Base-by-base conservation (phyloP, 2,888 invertebrate species). In the Scotopteryx bipunctaria region DNA sequence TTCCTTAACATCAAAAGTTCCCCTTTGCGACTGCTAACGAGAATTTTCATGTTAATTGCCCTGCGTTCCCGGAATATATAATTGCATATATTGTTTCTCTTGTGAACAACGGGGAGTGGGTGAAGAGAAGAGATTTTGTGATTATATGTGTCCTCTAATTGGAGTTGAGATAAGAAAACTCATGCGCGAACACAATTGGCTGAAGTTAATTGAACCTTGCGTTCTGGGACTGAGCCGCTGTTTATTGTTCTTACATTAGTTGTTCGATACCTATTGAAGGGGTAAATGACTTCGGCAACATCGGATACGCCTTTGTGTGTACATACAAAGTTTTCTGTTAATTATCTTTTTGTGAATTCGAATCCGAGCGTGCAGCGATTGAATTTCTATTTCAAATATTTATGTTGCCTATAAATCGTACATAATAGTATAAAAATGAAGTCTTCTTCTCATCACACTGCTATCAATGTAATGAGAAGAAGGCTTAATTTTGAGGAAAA, bases 1-100 rank as follows among this genome's bases (percentile, higher is more conserved):
- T 83, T 83, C 78, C 77, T 83, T 82, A 81, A 81, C 85, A 86
- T 87, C 85, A 86, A 84, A 87, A 86, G 86, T 87, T 85, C 81
- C 76, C 81, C 77, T 86, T 86, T 83, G 77, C 83, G 71, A 78
- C 78, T 73, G 80, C 79, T 84, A 86, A 87, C 81, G 86, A 87
- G 86, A 80, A 83, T 81, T 84, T 81, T 78, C 80, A 83, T 83
- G 83, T 82, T 87, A 87, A 87, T 87, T 87, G 83, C 82, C 83
- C 74, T 70, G 69, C 76, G 77, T 68, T 76, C 68, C 73, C 74
- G 69, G 86, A 85, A 86, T 85, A 77, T 83, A 81, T 84, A 85
- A 86, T 86, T 85, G 80, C 82, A 84, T 83, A 81, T 83, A 86
- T 84, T 86, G 84, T 85, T 85, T 78, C 78, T 71, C 72, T 76